Percentiles rank a stretch among this genome's conserved stretches.
phyloP scores from a whole-genome alignment of 2,888 invertebrate species.

The Nomada fucata region DNA sequence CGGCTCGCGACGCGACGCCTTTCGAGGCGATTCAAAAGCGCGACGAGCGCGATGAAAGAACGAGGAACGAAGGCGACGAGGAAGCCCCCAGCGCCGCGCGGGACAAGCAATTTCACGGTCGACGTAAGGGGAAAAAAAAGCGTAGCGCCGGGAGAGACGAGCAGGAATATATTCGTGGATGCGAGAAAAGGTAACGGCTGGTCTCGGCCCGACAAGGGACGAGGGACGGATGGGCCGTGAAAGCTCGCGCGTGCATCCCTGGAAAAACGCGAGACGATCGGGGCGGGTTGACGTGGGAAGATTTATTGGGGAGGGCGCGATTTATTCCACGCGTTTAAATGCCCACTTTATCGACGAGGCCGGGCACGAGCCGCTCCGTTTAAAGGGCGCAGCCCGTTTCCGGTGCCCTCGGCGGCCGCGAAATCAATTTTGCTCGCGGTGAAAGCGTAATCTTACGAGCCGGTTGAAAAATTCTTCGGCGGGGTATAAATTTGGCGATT shows the following conservation, averaged over 20 bases:
- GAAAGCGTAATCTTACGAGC: constrained; percentile 44
- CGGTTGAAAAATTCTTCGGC: constrained; percentile 31
- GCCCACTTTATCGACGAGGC: constrained; percentile 76
- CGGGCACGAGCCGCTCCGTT: constrained; percentile 35
- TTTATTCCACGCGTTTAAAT: constrained; percentile 80
- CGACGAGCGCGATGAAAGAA: constrained; percentile 15
- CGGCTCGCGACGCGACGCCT: constrained; percentile 42
- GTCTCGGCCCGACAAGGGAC: constrained; percentile 51
- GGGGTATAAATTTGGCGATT: constrained; percentile 45
- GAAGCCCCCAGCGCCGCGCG: constrained; percentile 25
- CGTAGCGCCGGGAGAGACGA: constrained; percentile 1
- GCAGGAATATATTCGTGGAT: constrained; percentile 43
- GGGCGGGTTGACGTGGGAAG: constrained; percentile 65
- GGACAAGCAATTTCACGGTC: constrained; percentile 67
- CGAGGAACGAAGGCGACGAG: constrained; percentile 10
- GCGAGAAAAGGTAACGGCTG: constrained; percentile 46
- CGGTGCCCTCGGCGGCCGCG: constrained; percentile 10
- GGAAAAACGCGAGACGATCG: constrained; percentile 64
- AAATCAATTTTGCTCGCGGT: constrained; percentile 46
- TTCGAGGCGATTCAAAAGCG: constrained; percentile 52
- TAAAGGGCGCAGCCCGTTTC: constrained; percentile 35
- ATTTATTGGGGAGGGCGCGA: constrained; percentile 75
- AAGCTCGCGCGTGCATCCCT: constrained; percentile 30
- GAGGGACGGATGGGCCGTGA: constrained; percentile 29
- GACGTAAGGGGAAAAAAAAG: constrained; percentile 52